Conservation (phyloP, 1,140 invertebrate species). For the Glossosoma conforme region DNA sequence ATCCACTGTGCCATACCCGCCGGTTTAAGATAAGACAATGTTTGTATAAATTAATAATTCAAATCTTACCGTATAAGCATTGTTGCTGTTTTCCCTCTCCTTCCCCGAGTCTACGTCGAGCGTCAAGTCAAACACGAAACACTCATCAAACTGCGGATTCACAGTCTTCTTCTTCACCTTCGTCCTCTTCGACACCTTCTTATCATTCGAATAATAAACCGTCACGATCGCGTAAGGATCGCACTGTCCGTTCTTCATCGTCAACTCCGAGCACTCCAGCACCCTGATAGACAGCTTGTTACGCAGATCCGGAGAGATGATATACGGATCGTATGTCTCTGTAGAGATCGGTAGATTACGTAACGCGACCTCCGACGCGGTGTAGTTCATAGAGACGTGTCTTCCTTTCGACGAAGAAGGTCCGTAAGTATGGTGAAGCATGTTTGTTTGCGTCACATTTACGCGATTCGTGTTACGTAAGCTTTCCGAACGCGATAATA, state of each 20-base stretch:
- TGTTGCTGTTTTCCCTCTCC: slow-evolving; percentile 46
- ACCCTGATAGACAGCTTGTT: slow-evolving; percentile 56
- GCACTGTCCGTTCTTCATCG: slow-evolving; percentile 84
- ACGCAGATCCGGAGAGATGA: slow-evolving; percentile 9
- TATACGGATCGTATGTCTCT: background rate
- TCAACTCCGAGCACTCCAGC: slow-evolving; percentile 80
- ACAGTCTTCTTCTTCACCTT: slow-evolving; percentile 86
- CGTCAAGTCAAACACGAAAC: slow-evolving; percentile 77
- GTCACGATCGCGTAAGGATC: slow-evolving; percentile 83
- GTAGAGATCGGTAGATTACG: background rate
- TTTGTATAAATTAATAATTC: slow-evolving; percentile 16
- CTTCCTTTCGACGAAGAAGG: slow-evolving; percentile 12
- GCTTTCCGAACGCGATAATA: slow-evolving; percentile 24
- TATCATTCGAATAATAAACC: slow-evolving; percentile 73
- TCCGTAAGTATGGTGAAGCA: slow-evolving; percentile 15
- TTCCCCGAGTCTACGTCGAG: slow-evolving; percentile 51
- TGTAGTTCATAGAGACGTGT: background rate
- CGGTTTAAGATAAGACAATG: too few relatives aligned
- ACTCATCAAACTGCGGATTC: slow-evolving; percentile 83
- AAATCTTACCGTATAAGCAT: slow-evolving; percentile 50
- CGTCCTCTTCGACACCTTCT: slow-evolving; percentile 75
- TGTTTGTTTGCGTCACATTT: background rate
- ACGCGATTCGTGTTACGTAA: slow-evolving; percentile 6
- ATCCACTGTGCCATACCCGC: too few relatives aligned
- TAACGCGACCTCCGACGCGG: too few relatives aligned